Base-by-base conservation (phyloP, 2,797 vertebrate genomes). In the Clarias fuscus region DNA sequence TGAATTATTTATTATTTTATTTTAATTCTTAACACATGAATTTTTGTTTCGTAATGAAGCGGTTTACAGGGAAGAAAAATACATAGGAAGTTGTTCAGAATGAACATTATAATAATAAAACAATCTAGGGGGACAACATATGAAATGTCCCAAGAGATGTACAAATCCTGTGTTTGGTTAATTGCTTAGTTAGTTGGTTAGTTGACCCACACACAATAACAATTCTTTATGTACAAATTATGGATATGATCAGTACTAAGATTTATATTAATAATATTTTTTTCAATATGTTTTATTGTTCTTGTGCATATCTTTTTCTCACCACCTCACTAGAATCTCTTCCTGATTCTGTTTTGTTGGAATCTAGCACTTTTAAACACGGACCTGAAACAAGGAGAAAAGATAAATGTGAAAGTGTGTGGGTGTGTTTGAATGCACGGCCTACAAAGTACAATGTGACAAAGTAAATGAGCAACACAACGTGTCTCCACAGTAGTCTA, bases 391-490 rank as follows among this genome's bases (percentile, higher is more conserved):
- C 40, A 71, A 78, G 18, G n/a, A 77, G 62, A 8, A 77, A 78
- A 70, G 18, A 24, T 62, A 4, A 83, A 83, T 18, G 70, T 67
- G 56, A 62, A 56, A 71, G 18, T 85, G 40, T 67, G 79, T 58
- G 78, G 72, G 76, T 58, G 22, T 82, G 27, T 82, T 65, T 77
- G 24, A 70, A n/a, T 2, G 8, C 20, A 48, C 43, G 22, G 43
- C 43, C 70, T 68, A 86, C 70, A 33, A 77, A 83, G 72, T 70
- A 77, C 40, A 87, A 80, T 40, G 80, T 76, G 68, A 83, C 73
- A 67, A 85, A 79, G 68, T 59, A 73, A 84, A 30, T 30, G 8
- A 85, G 81, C 62, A 72, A 48, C 24, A 75, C 76, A 30, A 65
- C 65, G 80, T 77, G 64, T 24, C 71, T 59, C 70, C 24, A 83